Evolutionary conservation across 1,140 invertebrate genomes (phyloP).

Genomic region (Neodiprion pinetum): DNA sequence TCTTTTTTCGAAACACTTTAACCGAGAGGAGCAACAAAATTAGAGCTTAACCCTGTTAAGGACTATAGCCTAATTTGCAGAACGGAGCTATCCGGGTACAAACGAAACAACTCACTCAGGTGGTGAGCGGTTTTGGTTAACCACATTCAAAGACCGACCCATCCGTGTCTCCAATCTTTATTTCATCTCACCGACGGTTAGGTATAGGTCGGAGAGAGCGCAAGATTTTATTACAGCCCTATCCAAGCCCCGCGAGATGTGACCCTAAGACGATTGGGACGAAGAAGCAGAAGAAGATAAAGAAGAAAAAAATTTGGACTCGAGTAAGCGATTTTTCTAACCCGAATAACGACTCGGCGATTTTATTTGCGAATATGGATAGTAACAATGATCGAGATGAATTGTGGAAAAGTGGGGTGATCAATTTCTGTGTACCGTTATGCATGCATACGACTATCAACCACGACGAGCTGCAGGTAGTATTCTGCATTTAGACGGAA

Average conservation of each 20-base stretch:
- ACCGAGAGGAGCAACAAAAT: too few species aligned
- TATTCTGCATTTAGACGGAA: neutral
- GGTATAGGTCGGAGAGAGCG: neutral
- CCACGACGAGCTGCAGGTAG: neutral
- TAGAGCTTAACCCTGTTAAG: too few species aligned
- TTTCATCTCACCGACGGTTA: neutral
- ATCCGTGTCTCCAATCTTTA: neutral
- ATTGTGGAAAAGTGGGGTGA: neutral
- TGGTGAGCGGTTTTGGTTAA: too few species aligned
- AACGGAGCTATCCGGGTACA: too few species aligned
- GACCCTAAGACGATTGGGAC: neutral
- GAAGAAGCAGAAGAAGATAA: neutral
- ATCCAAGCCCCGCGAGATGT: neutral
- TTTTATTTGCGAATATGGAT: too few species aligned
- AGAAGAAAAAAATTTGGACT: neutral
- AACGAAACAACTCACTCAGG: too few species aligned
- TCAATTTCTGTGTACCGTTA: neutral
- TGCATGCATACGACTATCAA: neutral
- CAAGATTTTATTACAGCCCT: too few species aligned
- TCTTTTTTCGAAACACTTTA: too few species aligned
- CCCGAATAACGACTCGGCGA: neutral
- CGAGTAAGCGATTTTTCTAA: conserved; percentile 6
- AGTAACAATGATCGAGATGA: neutral
- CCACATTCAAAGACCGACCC: neutral
- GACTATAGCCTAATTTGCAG: too few species aligned